phyloP scores from a whole-genome alignment of 2,113 vertebrate genomes.

The Motacilla tschutschensis region DNA sequence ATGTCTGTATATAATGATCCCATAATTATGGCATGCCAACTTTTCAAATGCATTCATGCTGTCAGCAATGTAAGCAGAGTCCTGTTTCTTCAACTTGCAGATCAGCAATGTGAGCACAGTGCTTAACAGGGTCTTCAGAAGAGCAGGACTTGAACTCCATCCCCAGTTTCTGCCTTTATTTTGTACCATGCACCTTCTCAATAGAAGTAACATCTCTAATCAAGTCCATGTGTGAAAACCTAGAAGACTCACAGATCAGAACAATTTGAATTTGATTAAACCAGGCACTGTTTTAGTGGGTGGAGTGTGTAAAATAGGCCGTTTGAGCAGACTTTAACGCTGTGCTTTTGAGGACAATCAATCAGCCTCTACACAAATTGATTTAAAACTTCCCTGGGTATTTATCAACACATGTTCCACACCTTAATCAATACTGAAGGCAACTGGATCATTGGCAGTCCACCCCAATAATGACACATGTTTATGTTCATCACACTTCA shows the following conservation, averaged over 20 bases:
- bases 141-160: neutral
- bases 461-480: slow-evolving; percentile 26
- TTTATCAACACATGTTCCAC: slow-evolving; percentile 41
- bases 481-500: neutral
- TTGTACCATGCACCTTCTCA: neutral
- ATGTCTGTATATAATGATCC: neutral
- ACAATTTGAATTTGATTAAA: slow-evolving; percentile 25
- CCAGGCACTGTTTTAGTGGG: neutral
- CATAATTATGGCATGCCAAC: neutral
- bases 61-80: neutral
- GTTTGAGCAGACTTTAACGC: slow-evolving; percentile 10
- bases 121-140: neutral
- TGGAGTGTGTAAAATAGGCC: slow-evolving; percentile 5
- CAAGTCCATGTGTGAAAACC: neutral
- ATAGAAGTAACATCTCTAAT: neutral
- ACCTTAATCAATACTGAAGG: slow-evolving; percentile 48
- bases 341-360: slow-evolving; percentile 34
- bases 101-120: neutral
- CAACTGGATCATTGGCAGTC: neutral
- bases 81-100: neutral
- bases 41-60: neutral
- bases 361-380: slow-evolving; percentile 37
- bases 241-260: neutral
- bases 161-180: neutral
- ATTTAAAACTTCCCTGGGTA: slow-evolving; percentile 35